Evolutionary conservation across 1,140 invertebrate species (phyloP).

Genomic region (Drosophila miranda): DNA sequence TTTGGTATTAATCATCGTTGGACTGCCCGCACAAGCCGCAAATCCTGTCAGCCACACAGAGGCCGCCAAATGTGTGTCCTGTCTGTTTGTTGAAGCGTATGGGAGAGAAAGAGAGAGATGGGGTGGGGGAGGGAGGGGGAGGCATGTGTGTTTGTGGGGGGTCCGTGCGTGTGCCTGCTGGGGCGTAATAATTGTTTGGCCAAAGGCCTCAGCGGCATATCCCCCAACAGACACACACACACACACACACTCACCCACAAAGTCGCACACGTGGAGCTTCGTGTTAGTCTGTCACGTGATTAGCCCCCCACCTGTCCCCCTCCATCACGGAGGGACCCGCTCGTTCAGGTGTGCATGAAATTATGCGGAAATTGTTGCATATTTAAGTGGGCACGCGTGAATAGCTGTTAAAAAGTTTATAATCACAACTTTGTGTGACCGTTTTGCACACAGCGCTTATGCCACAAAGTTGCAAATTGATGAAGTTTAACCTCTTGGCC

Average conservation of each 20-base stretch:
- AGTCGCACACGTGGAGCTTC: conserved; percentile 34
- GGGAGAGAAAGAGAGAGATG: background rate
- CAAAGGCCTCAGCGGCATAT: conserved; percentile 55
- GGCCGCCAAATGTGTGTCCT: conserved; percentile 50
- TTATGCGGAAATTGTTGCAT: conserved; percentile 77
- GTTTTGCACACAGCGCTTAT: conserved; percentile 18
- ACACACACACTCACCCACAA: background rate
- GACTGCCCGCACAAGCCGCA: conserved; percentile 54
- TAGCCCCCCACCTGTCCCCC: conserved; percentile 36
- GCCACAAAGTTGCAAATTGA: conserved; percentile 11
- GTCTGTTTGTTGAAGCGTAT: conserved; percentile 41
- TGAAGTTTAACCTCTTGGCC: background rate
- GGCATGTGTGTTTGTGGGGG: conserved; percentile 9
- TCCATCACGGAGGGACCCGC: background rate
- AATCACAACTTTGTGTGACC: conserved; percentile 42
- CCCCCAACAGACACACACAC: conserved; percentile 5
- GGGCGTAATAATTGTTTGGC: conserved; percentile 72
- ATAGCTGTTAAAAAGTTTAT: conserved; percentile 63
- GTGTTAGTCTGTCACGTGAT: conserved; percentile 62
- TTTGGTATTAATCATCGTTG: conserved; percentile 68
- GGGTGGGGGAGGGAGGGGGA: background rate
- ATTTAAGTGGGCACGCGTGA: conserved; percentile 72
- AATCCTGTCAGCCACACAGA: conserved; percentile 49
- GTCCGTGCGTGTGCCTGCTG: conserved; percentile 37
- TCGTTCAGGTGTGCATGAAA: conserved; percentile 46